A percentile compares a stretch with the other conserved stretches of the same genome.
phyloP scores from a whole-genome alignment of 2,888 invertebrate genomes.

The Escarpia spicata region DNA sequence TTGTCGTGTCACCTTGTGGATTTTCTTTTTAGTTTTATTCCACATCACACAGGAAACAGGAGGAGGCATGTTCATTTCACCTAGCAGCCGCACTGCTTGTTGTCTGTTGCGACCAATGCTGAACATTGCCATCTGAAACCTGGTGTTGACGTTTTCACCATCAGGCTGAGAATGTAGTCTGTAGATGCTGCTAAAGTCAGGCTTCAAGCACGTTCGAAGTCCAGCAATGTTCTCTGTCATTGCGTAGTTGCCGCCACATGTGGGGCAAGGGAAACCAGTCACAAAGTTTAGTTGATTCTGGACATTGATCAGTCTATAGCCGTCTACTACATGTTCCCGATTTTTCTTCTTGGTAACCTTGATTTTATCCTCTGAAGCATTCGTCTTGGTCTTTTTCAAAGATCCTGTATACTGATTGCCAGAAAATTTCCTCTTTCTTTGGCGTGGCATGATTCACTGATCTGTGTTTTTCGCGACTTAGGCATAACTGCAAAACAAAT shows the following conservation, averaged over 20 bases:
- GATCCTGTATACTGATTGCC: too few species aligned
- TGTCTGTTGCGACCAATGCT: too few species aligned
- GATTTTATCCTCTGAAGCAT: neutral
- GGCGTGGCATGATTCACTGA: too few species aligned
- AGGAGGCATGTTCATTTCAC: too few species aligned
- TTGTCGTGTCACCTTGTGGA: too few species aligned
- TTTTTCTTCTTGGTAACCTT: neutral
- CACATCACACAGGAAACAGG: too few species aligned
- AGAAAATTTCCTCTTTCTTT: too few species aligned
- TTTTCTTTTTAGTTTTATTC: too few species aligned
- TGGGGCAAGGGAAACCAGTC: neutral
- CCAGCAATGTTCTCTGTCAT: neutral
- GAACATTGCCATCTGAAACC: neutral
- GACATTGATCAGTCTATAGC: neutral
- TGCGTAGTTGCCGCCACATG: neutral
- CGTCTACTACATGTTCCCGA: neutral
- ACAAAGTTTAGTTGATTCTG: neutral
- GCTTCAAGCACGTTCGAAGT: neutral
- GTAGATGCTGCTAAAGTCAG: neutral
- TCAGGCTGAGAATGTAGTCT: neutral
- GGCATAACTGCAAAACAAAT: too few species aligned
- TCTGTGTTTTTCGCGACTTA: too few species aligned
- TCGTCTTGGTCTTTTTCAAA: too few species aligned
- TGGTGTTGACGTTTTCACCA: neutral
- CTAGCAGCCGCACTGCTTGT: too few species aligned